Base-by-base conservation (phyloP, 2,797 vertebrate genomes). In the Pangasius macronema region DNA sequence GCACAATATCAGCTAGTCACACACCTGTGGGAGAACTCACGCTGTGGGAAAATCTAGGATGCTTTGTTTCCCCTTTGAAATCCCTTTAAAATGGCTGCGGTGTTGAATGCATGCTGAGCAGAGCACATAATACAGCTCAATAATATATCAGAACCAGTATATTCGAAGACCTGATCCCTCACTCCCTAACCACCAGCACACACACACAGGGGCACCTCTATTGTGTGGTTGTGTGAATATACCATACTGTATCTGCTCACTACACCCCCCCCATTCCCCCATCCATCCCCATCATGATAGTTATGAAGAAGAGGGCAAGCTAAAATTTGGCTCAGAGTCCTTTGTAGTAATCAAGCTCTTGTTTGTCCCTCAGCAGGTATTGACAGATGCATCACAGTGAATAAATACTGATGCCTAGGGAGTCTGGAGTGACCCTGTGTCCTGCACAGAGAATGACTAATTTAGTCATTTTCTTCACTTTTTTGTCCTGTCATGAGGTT, bases 341-440 rank as follows among this genome's bases (percentile, higher is more conserved):
- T 75, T 57, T 84, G 65, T 82, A 86, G 84, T 88, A 82, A 88
- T 88, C 89, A 89, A 82, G 86, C 82, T 80, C n/a, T 73, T 72
- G 49, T 77, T 88, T 90, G 70, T 85, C 67, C 57, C 39, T 84
- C 63, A 36, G 33, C 13, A 55, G 36, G 61, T 91, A 88, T 90
- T 88, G 89, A 88, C 88, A 90, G 85, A 88, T 76, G 70, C 79
- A 86, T 89, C 87, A 89, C n/a, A 70, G 76, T 49, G 59, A 81
- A 61, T 81, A 81, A 88, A 89, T 88, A 76, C 65, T 88, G 86
- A 86, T 51, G 63, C n/a, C 55, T 55, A 27, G 33, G 33, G 65
- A 57, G 51, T 57, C 51, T 53, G 82, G 39, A 68, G 51, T 88
- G 75, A 79, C 85, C 63, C 80, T 14, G 22, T 55, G 57, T 18